A percentile compares a stretch with the other conserved stretches of the same genome.
These are phyloP conservation scores for Centrocercus urophasianus DNA, from an alignment of 2,113 vertebrate species.

Conservation along the genomic window DNA sequence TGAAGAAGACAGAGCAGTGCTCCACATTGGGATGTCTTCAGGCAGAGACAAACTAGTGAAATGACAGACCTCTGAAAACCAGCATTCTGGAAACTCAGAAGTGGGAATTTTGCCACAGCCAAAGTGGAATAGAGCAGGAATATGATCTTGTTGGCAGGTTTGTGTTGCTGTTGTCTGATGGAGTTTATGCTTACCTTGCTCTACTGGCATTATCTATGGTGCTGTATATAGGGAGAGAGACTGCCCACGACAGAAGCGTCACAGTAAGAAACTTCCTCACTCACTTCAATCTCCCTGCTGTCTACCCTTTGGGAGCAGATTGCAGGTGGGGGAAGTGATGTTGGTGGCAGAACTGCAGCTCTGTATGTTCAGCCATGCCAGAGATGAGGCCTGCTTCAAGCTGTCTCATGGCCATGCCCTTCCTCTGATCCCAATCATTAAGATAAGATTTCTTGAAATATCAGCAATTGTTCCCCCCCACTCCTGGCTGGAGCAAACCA, in stretches of 20 bases:
- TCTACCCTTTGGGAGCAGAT: conserved; percentile 23
- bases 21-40: neutral
- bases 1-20: neutral
- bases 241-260: neutral
- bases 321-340: neutral
- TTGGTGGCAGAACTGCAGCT: conserved; percentile 24
- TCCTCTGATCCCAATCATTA: conserved; percentile 75
- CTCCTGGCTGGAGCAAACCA: conserved; percentile 39
- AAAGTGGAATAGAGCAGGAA: neutral
- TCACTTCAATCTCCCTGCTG: neutral
- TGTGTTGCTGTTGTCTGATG: neutral
- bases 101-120: neutral
- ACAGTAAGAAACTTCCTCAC: neutral
- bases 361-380: conserved; percentile 29
- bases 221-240: neutral
- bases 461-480: conserved; percentile 32
- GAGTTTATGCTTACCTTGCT: neutral
- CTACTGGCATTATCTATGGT: neutral
- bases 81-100: neutral
- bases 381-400: conserved; percentile 71
- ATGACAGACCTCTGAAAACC: neutral
- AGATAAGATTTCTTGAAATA: conserved; percentile 80
- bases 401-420: conserved; percentile 39
- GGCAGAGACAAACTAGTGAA: neutral
- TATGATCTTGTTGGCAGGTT: neutral